These are phyloP conservation scores for Mycetomoellerius zeteki DNA, from an alignment of 1,140 invertebrate species.

Conservation along the genomic window DNA sequence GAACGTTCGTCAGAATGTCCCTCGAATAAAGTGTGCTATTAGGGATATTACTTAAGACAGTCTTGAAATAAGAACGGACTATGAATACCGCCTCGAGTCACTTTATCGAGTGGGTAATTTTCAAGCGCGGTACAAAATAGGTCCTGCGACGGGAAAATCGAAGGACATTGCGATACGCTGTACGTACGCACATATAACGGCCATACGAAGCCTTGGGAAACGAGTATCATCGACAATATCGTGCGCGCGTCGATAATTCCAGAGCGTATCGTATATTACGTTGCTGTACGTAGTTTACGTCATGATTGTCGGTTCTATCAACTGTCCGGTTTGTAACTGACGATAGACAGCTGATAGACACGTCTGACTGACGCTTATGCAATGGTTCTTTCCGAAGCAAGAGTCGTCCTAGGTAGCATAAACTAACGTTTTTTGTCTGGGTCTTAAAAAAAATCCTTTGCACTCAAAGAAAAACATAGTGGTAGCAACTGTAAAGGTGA, in stretches of 20 bases:
- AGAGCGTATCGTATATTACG: neutral
- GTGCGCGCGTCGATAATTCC: neutral
- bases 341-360: neutral
- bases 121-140: neutral
- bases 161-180: neutral
- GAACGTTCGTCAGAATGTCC: too few relatives aligned
- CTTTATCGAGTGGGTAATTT: neutral
- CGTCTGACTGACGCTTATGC: neutral
- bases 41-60: too few relatives aligned
- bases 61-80: too few relatives aligned
- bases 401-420: too few relatives aligned
- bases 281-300: neutral
- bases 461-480: too few relatives aligned
- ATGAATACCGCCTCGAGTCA: too few relatives aligned
- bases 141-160: constrained; percentile 9
- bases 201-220: too few relatives aligned
- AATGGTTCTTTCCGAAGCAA: neutral
- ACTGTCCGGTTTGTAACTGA: neutral
- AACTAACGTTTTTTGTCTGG: too few relatives aligned
- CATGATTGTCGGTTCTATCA: neutral
- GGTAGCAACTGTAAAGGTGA: too few relatives aligned
- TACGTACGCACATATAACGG: too few relatives aligned
- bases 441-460: too few relatives aligned
- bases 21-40: too few relatives aligned
- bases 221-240: neutral